Base-by-base conservation (phyloP, 1,140 invertebrate genomes). In the Scaptodrosophila lebanonensis region DNA sequence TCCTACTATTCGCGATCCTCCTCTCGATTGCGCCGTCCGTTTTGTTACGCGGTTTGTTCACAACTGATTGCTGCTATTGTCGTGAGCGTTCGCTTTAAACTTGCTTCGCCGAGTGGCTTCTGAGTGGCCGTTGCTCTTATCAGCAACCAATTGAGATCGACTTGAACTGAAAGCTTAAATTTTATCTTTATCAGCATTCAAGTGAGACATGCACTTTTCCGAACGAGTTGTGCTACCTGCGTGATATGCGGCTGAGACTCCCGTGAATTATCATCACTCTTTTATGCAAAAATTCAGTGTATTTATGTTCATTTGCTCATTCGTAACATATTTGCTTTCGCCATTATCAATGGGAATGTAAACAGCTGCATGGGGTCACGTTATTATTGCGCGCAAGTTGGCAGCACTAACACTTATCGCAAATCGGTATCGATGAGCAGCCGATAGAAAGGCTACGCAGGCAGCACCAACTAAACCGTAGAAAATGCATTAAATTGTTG, bases 1-100 rank as follows among this genome's bases (percentile, higher is more conserved):
- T 40, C 20, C 43, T 35, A 56, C 44, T 56, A n/a, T 52, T 63
- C 35, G 33, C 57, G 57, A 58, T 69, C 64, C 57, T 49, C 29
- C 13, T 39, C n/a, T 43, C 44, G 62, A 53, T n/a, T n/a, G n/a
- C n/a, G n/a, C 70, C 73, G 75, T 82, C 75, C 82, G 75, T 66
- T 79, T 59, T 66, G 69, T 51, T 79, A 52, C 45, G 69, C 75
- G 47, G 53, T 62, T 59, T 57, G 53, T 58, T 52, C 29, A 47
- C 57, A 62, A 82, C 52, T 79, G 75, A 77, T 50, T 54, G 56
- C 42, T 44, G 48, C 35, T 56, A 38, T 49, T 69, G 53, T 48
- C 33, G 16, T 29, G 3, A 49, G 39, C 29, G 5, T 33, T 5
- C 32, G 62, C 77, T 73, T 73, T 75, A 66, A 68, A 49, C 68